Conservation (phyloP, 1,140 invertebrate species). For the Drosophila athabasca region DNA sequence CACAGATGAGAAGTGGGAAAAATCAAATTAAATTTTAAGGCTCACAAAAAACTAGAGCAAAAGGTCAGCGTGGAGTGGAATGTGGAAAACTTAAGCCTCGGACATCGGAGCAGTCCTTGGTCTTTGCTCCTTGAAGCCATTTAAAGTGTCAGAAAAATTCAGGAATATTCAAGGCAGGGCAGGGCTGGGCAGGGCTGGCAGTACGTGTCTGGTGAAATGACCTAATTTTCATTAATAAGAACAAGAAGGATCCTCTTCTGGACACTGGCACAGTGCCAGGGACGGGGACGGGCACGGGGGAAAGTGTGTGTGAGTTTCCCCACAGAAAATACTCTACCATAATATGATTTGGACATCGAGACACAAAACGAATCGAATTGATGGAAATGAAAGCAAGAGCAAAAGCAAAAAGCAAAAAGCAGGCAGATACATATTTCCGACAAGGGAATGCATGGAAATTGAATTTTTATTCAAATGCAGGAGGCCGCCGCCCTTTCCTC, state of each 20-base stretch:
- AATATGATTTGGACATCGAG: slow-evolving; percentile 35
- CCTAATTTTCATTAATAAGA: slow-evolving; percentile 68
- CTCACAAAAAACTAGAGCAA: background rate
- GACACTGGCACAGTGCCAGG: background rate
- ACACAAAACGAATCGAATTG: slow-evolving; percentile 27
- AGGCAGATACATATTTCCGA: background rate
- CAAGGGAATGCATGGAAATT: slow-evolving; percentile 67
- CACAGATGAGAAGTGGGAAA: slow-evolving; percentile 10
- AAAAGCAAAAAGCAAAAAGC: background rate
- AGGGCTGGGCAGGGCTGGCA: slow-evolving; percentile 34
- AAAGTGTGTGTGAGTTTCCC: slow-evolving; percentile 33
- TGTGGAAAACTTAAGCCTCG: slow-evolving; percentile 14
- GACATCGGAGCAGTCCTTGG: background rate
- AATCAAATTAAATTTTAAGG: slow-evolving; percentile 22
- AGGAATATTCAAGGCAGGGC: too few species aligned
- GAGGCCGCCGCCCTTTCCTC: background rate
- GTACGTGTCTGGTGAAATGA: slow-evolving; percentile 46
- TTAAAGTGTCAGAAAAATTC: slow-evolving; percentile 23
- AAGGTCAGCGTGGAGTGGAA: slow-evolving; percentile 8
- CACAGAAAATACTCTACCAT: slow-evolving; percentile 29
- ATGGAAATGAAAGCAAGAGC: too few species aligned
- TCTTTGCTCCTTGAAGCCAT: slow-evolving; percentile 24
- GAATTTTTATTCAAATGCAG: slow-evolving; percentile 73
- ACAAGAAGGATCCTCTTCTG: slow-evolving; percentile 20
- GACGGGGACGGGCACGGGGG: too few species aligned